Evolutionary conservation across 2,888 invertebrate genomes (phyloP).

Genomic region (Orgyia antiqua): DNA sequence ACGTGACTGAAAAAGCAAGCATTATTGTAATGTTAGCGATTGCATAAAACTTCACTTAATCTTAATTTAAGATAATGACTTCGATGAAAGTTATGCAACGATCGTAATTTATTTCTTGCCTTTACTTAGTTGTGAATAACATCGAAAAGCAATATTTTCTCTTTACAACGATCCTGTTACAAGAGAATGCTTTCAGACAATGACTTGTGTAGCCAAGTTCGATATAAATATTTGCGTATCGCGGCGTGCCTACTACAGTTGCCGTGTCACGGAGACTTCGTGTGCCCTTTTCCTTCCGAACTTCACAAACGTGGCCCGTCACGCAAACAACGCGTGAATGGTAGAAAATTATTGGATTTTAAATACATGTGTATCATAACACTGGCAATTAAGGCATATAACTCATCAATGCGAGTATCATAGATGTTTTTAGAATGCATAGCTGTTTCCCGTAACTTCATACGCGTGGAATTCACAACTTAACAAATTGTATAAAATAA

Average conservation of each 20-base stretch:
- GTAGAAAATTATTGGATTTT: constrained; percentile 59
- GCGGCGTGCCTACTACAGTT: constrained; percentile 33
- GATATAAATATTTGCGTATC: constrained; percentile 71
- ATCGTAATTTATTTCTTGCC: constrained; percentile 37
- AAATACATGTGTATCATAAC: constrained; percentile 38
- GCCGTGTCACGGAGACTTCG: constrained; percentile 25
- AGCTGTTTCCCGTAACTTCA: no score
- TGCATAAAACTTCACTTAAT: constrained; percentile 40
- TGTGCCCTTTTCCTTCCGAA: constrained; percentile 30
- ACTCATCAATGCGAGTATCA: no score
- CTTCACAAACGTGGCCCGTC: constrained; percentile 42
- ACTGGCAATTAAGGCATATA: no score
- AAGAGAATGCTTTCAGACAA: constrained; percentile 71
- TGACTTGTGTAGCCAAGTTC: constrained; percentile 51
- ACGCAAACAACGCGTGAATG: constrained; percentile 48
- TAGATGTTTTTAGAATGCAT: no score
- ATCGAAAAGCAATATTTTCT: constrained; percentile 63
- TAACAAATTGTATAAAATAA: no score
- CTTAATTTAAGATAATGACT: constrained; percentile 40
- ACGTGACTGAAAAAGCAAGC: no score
- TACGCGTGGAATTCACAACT: no score
- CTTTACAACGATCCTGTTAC: constrained; percentile 49
- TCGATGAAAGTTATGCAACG: constrained; percentile 33
- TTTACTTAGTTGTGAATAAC: constrained; percentile 54
- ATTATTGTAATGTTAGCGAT: constrained; percentile 26